Evolutionary conservation across 2,113 vertebrate genomes (phyloP), one percentile per base, ranked within the genome.

Genomic region (Synchiropus splendidus): DNA sequence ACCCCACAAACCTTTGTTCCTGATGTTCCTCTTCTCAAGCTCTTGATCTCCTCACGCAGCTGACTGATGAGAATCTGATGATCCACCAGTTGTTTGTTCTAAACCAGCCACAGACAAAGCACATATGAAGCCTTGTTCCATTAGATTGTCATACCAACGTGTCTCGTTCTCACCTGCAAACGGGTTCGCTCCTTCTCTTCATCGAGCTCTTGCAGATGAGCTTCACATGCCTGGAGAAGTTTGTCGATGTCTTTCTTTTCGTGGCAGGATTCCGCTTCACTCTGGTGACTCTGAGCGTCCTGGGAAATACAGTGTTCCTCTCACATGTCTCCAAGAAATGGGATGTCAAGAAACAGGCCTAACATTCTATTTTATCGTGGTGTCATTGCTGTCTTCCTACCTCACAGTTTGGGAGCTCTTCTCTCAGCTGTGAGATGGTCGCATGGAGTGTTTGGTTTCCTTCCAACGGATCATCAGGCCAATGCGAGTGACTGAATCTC

Each of bases 1-100:
- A 42, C 40, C 33, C 32, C 33, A 44, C 45, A n/a, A 40, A 67
- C 18, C 53, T 57, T 36, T 32, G 18, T 13, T 5, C 42, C 44
- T 10, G 58, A 51, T 10, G 13, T 16, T 18, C 17, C n/a, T 10
- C 14, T 27, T 36, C 78, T 62, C 36, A 66, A 64, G 17, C 77
- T 75, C 52, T 72, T 42, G 46, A 87, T 47, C 63, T 88, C 74
- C 42, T 78, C 44, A 50, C 77, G 86, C 54, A 92, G 83, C 17
- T 78, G 82, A 54, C 84, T 75, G 55, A 92, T 86, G 52, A 88
- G 49, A 52, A 91, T 78, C 63, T 90, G 87, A 55, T 91, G 89
- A 56, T 90, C 86, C 73, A 90, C 85, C 71, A 95, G 80, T 67
- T 89, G 89, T 62, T 92, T 90, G 47, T 75, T 88, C 92, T 97